Percentiles rank a stretch among this genome's conserved stretches.
Conservation (phyloP, 2,797 vertebrate genomes). For the Pempheris klunzingeri region DNA sequence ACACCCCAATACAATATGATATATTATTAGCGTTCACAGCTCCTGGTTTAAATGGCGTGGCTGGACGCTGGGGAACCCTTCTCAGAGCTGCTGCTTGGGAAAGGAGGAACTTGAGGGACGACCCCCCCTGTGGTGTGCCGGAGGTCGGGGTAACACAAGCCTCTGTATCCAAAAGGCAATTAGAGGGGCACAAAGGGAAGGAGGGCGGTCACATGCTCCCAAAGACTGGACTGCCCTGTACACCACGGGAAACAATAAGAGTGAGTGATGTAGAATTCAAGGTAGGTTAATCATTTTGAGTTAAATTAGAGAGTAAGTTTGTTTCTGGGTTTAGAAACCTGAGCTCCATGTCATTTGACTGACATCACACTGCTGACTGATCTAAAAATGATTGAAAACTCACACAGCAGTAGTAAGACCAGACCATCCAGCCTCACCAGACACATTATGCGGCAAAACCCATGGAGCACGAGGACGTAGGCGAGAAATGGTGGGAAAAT, state of each 20-base stretch:
- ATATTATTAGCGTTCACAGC: constrained; percentile 54
- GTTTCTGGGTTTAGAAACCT: not conserved
- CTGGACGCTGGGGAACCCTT: constrained; percentile 15
- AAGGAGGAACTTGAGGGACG: not conserved
- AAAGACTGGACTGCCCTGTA: not conserved
- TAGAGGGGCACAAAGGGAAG: constrained; percentile 18
- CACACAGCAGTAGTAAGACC: not conserved
- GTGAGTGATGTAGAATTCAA: constrained; percentile 7
- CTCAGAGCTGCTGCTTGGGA: constrained; percentile 10
- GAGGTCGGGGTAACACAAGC: constrained; percentile 42
- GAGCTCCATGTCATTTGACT: constrained; percentile 14
- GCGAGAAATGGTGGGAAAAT: constrained; percentile 71
- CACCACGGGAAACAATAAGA: constrained; percentile 20
- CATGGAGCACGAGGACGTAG: constrained; percentile 10
- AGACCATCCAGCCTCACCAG: not conserved
- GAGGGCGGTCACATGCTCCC: not conserved
- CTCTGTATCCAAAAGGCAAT: constrained; percentile 51
- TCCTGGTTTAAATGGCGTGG: constrained; percentile 24
- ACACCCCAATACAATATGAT: constrained; percentile 49
- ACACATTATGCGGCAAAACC: constrained; percentile 13
- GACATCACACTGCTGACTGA: constrained; percentile 11
- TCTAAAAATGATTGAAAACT: constrained; percentile 24
- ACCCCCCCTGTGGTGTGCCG: constrained; percentile 42
- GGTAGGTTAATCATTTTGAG: not conserved
- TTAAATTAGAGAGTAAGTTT: constrained; percentile 20